Conservation (phyloP, 1,140 invertebrate genomes). For the Drosophila orena region DNA sequence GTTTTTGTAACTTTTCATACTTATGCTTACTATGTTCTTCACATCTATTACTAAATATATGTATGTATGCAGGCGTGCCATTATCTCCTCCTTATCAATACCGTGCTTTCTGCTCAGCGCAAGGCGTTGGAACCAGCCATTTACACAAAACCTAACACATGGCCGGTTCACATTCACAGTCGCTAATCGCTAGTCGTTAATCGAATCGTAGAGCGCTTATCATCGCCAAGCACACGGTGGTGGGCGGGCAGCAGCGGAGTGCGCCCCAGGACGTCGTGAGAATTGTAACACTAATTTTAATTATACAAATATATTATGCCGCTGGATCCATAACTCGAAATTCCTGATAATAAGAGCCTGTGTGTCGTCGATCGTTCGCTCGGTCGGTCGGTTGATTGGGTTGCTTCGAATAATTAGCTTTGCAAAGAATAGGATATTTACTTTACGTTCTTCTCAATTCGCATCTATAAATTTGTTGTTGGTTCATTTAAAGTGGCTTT, state of each 20-base stretch:
- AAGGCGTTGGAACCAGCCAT: conserved; percentile 48
- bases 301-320: conserved; percentile 78
- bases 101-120: conserved; percentile 37
- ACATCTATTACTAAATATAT: conserved; percentile 79
- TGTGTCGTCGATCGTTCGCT: conserved; percentile 64
- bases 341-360: conserved; percentile 75
- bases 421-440: conserved; percentile 72
- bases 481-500: conserved; percentile 59
- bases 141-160: conserved; percentile 56
- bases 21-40: conserved; percentile 72
- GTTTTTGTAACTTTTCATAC: conserved; percentile 64
- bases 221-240: conserved; percentile 50
- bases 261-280: conserved; percentile 75
- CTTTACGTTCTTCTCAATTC: conserved; percentile 46
- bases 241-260: conserved; percentile 48
- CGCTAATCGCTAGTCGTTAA: conserved; percentile 13
- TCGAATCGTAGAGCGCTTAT: conserved; percentile 18
- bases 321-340: conserved; percentile 74
- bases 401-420: conserved; percentile 52
- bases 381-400: conserved; percentile 55
- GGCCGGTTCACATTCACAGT: conserved; percentile 33
- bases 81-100: conserved; percentile 24
- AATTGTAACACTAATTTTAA: conserved; percentile 79
- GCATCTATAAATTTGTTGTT: conserved; percentile 22
- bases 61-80: conserved; percentile 46